Conservation (phyloP, 2,797 vertebrate genomes). For the Orientallactaga sibirica region DNA sequence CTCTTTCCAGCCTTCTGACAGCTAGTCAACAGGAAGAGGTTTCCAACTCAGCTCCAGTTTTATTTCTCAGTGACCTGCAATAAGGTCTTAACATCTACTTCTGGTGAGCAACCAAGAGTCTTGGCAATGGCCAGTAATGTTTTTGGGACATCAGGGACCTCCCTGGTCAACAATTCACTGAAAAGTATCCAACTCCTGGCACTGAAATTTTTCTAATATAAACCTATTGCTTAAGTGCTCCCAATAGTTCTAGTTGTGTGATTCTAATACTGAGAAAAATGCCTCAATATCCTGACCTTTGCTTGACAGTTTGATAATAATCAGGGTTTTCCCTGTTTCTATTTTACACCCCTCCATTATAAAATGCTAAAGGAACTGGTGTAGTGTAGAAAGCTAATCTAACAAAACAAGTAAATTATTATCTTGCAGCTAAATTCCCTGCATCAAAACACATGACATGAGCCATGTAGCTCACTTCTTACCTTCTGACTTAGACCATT, state of each 20-base stretch:
- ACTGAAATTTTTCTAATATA: not conserved
- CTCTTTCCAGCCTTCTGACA: no score
- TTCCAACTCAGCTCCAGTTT: no score
- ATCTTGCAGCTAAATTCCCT: not conserved
- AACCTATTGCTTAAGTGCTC: not conserved
- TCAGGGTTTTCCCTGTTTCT: not conserved
- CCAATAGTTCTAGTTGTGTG: not conserved
- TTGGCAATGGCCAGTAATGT: no score
- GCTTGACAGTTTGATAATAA: not conserved
- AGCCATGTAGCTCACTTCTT: not conserved
- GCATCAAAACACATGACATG: not conserved
- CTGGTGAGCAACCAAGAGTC: no score
- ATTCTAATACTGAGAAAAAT: slow-evolving; percentile 5
- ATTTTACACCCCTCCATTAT: not conserved
- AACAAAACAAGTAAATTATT: not conserved
- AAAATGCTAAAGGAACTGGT: not conserved
- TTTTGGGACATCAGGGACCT: no score
- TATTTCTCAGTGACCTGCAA: no score
- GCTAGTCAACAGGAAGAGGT: no score
- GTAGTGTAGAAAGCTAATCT: not conserved
- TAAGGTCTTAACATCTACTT: not conserved
- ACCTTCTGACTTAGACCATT: not conserved
- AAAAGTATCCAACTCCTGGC: no score
- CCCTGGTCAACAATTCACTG: no score
- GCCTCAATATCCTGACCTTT: not conserved